These are phyloP conservation scores for Callosobruchus maculatus DNA, from an alignment of 2,888 invertebrate species.

Conservation along the genomic window DNA sequence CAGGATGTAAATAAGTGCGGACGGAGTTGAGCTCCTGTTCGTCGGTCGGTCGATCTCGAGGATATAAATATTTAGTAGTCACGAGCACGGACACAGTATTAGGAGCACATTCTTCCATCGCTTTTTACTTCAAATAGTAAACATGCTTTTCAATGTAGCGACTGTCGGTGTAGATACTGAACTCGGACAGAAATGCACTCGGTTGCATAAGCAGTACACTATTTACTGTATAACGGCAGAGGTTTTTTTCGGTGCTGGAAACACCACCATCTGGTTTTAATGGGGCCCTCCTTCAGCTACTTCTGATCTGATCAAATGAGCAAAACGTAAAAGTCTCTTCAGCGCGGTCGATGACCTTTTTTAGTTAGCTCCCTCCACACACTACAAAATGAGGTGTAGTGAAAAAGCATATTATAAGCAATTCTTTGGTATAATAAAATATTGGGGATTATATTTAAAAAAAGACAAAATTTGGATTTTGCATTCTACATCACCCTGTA, in stretches of 20 bases:
- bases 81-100: conserved; percentile 28
- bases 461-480: too few relatives aligned
- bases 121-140: conserved; percentile 25
- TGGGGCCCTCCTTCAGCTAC: background rate
- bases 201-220: conserved; percentile 16
- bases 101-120: conserved; percentile 27
- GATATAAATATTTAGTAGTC: conserved; percentile 35
- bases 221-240: background rate
- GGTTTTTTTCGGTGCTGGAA: background rate
- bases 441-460: too few relatives aligned
- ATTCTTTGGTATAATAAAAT: too few relatives aligned
- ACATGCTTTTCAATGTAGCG: conserved; percentile 22
- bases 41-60: conserved; percentile 15
- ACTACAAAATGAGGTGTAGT: too few relatives aligned
- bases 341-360: too few relatives aligned
- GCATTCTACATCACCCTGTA: too few relatives aligned
- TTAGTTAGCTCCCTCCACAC: too few relatives aligned
- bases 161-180: conserved; percentile 16
- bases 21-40: conserved; percentile 9
- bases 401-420: too few relatives aligned
- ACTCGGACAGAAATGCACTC: conserved; percentile 12
- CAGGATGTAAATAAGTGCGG: conserved; percentile 12
- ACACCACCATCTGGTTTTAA: background rate
- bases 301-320: background rate
- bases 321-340: background rate